Evolutionary conservation across 2,113 vertebrate genomes (phyloP).

Genomic region (Erythrocebus patas): DNA sequence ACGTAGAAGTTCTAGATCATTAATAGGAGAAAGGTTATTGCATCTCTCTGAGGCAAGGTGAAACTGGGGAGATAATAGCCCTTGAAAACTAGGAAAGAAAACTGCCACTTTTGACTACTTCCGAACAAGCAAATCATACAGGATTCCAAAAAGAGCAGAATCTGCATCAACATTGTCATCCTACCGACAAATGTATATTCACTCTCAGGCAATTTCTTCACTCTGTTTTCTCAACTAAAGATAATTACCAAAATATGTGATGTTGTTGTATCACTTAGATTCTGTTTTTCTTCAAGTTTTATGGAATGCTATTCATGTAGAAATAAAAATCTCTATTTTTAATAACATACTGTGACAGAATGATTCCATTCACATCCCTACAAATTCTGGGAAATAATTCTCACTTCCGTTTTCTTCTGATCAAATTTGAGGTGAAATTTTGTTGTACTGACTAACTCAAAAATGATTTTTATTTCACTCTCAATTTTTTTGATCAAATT

Average conservation of each 20-base stretch:
- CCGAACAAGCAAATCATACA: conserved; percentile 38
- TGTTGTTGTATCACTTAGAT: conserved; percentile 47
- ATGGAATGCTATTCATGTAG: conserved; percentile 11
- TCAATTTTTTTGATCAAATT: background rate
- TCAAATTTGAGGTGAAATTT: conserved; percentile 2
- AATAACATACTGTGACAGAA: background rate
- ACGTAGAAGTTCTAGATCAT: conserved; percentile 19
- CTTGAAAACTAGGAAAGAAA: conserved; percentile 16
- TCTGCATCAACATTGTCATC: background rate
- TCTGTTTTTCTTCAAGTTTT: conserved; percentile 50
- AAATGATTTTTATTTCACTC: conserved; percentile 1
- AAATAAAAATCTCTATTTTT: conserved; percentile 54
- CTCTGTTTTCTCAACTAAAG: conserved; percentile 45
- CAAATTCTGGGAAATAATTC: conserved; percentile 39
- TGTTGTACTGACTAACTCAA: background rate
- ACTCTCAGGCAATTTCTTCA: background rate
- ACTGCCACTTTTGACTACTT: background rate
- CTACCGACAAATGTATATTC: background rate
- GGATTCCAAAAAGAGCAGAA: conserved; percentile 32
- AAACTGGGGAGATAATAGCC: conserved; percentile 18
- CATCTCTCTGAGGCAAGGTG: background rate
- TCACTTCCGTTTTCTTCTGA: background rate
- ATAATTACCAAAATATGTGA: conserved; percentile 59
- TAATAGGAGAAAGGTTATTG: conserved; percentile 37
- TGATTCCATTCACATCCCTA: conserved; percentile 51